Base-by-base conservation (phyloP, 2,888 invertebrate genomes). In the Idaea biselata region DNA sequence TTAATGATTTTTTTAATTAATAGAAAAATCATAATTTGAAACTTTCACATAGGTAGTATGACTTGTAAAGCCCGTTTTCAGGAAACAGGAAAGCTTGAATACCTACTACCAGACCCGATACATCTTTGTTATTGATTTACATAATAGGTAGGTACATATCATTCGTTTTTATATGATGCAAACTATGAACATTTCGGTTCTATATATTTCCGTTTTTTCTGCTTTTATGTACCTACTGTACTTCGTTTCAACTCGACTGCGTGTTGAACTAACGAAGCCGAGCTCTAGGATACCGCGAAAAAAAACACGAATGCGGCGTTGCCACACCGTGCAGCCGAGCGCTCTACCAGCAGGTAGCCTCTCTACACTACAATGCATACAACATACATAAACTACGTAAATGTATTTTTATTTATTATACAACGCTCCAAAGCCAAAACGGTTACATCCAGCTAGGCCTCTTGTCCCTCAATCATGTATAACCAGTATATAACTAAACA, bases 261-360 rank as follows among this genome's bases (percentile, higher is more conserved):
- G 44, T 44, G 14, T 25, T 25, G 25, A 3, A 25, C 25, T 25
- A 25, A 25, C 25, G 25, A 14, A 44, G 44, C 14, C 44, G 44
- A 44, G 44, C 44, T 44, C 44, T 79, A 85, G 86, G 85, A 87
- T 86, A 88, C 84, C 84, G 86, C 88, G 84, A 88, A 89, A 86
- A n/a, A 88, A 86, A 84, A 86, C 85, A 82, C 81, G 75, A 83
- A 82, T 81, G 91, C 91, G 89, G 81, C 89, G 91, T 92, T 92
- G 91, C 91, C 91, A 83, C 84, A 83, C 85, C 87, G 91, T 88
- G 87, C 91, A 83, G 74, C 83, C 82, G 84, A 86, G 82, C 86
- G 84, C 84, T 86, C 85, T 82, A 83, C 82, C 86, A 86, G 87
- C 87, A 87, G 88, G 88, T 87, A 89, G 89, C 81, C 83, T 84